These are phyloP conservation scores for Gulo gulo DNA, from an alignment of 2,113 vertebrate species.

Conservation along the genomic window DNA sequence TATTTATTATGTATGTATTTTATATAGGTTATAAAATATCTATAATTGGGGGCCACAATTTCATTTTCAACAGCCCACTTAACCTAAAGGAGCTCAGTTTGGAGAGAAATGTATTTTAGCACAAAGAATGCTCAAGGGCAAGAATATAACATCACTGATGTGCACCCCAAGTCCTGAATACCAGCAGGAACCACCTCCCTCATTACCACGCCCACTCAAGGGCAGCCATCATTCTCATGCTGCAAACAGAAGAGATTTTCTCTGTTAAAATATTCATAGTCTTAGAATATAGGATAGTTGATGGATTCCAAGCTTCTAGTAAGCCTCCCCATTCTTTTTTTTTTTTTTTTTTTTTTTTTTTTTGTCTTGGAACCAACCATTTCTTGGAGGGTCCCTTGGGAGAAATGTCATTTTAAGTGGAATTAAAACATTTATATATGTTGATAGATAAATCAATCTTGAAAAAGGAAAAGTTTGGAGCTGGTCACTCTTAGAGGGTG, in stretches of 20 bases:
- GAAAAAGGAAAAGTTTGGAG: neutral
- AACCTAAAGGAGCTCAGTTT: neutral
- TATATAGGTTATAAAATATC: neutral
- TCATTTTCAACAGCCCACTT: neutral
- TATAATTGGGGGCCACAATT: neutral
- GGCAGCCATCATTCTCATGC: neutral
- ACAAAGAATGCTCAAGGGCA: neutral
- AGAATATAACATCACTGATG: neutral
- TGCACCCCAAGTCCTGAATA: neutral
- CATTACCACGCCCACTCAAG: neutral
- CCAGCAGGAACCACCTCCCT: neutral
- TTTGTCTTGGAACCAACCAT: neutral
- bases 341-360: neutral
- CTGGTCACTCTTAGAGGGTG: neutral
- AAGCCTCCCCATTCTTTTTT: neutral
- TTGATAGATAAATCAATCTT: neutral
- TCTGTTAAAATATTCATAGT: neutral
- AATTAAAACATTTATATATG: neutral
- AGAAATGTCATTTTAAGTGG: neutral
- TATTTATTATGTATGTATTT: neutral
- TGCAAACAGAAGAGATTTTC: neutral
- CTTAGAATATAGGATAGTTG: neutral
- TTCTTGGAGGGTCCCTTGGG: neutral
- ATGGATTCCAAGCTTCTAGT: neutral
- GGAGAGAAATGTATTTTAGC: neutral